Evolutionary conservation across 2,797 vertebrate genomes (phyloP).

Genomic region (Oryzias sinensis): DNA sequence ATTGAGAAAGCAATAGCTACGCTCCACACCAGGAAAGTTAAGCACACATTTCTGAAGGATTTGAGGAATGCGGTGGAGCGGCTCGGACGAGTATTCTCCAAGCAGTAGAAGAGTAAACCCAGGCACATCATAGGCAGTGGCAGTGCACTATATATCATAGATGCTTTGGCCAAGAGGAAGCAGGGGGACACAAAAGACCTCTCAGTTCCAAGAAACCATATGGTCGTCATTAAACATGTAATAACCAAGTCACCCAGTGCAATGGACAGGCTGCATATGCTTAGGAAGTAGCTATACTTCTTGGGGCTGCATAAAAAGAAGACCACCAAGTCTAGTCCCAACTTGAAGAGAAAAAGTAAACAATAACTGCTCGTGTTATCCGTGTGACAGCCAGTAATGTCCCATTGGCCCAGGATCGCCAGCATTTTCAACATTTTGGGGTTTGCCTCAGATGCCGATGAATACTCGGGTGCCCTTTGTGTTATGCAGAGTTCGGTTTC

Average conservation of each 20-base stretch:
- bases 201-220: slow-evolving; percentile 40
- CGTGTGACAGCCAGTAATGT: neutral
- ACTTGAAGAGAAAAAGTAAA: slow-evolving; percentile 63
- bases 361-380: slow-evolving; percentile 54
- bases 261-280: slow-evolving; percentile 62
- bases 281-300: slow-evolving; percentile 42
- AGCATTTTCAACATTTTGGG: slow-evolving; percentile 44
- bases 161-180: slow-evolving; percentile 58
- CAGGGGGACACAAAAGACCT: slow-evolving; percentile 36
- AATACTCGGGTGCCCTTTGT: neutral
- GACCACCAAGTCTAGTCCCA: slow-evolving; percentile 44
- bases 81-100: slow-evolving; percentile 1
- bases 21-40: slow-evolving; percentile 59
- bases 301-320: slow-evolving; percentile 44
- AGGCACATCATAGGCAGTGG: slow-evolving; percentile 63
- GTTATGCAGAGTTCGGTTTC: neutral
- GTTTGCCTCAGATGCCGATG: neutral
- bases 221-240: neutral
- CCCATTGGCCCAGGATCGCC: slow-evolving; percentile 53
- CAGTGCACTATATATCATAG: slow-evolving; percentile 53
- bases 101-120: slow-evolving; percentile 59
- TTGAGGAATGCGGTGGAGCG: slow-evolving; percentile 4
- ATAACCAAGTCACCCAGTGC: slow-evolving; percentile 60
- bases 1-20: slow-evolving; percentile 38
- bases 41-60: slow-evolving; percentile 21